These are phyloP conservation scores for Drosophila ficusphila DNA, from an alignment of 1,140 invertebrate species.

Conservation along the genomic window DNA sequence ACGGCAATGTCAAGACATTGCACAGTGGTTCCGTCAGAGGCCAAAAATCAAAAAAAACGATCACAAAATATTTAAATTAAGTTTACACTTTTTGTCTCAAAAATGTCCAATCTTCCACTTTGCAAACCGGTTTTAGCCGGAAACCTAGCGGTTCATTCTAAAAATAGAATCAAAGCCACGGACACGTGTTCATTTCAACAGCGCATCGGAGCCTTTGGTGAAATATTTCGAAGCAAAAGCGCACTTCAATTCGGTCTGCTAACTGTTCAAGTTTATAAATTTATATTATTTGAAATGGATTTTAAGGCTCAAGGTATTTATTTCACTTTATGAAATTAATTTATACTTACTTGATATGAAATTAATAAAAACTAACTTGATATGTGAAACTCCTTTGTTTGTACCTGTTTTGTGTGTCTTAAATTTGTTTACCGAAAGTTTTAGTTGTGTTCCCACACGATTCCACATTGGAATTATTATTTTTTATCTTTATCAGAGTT, in stretches of 20 bases:
- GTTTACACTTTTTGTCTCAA: not conserved
- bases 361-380: constrained; percentile 9
- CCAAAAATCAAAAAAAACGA: too few relatives aligned
- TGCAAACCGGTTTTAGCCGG: too few relatives aligned
- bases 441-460: too few relatives aligned
- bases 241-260: not conserved
- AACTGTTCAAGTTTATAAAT: not conserved
- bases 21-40: too few relatives aligned
- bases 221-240: not conserved
- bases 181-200: not conserved
- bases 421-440: too few relatives aligned
- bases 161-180: too few relatives aligned
- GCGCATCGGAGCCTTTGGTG: not conserved
- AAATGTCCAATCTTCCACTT: not conserved
- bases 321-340: constrained; percentile 1
- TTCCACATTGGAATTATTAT: too few relatives aligned
- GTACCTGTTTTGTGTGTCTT: too few relatives aligned
- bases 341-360: not conserved
- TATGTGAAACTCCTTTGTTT: not conserved
- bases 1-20: too few relatives aligned
- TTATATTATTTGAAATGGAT: constrained; percentile 7
- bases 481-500: constrained; percentile 12
- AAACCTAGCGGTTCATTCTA: not conserved
- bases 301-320: too few relatives aligned
- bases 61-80: not conserved